Evolutionary conservation across 2,113 vertebrate species (phyloP).

Genomic region (Montifringilla adamsi): DNA sequence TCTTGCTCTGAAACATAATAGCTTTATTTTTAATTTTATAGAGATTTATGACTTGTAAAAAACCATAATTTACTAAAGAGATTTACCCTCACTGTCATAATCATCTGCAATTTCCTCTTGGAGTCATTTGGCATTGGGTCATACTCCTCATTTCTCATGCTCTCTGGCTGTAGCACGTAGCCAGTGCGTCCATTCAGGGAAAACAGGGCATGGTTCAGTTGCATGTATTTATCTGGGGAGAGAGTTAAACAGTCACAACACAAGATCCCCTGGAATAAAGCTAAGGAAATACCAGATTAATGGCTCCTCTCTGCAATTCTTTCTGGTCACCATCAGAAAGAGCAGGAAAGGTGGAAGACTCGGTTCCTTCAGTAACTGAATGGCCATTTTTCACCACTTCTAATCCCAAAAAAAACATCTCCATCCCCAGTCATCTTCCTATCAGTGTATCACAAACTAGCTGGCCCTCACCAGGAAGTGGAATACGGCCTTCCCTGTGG

Average conservation of each 20-base stretch:
- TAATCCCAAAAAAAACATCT: neutral
- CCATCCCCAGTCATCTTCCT: neutral
- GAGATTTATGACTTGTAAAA: constrained; percentile 17
- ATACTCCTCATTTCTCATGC: constrained; percentile 85
- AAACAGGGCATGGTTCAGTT: constrained; percentile 91
- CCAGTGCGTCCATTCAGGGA: constrained; percentile 87
- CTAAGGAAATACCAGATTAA: neutral
- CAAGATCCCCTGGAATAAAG: neutral
- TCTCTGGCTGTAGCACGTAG: constrained; percentile 92
- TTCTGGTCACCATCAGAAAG: neutral
- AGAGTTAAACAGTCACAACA: neutral
- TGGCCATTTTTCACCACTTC: neutral
- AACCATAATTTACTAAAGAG: neutral
- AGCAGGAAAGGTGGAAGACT: neutral
- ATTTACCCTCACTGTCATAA: constrained; percentile 78
- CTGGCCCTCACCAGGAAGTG: neutral
- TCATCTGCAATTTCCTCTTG: constrained; percentile 79
- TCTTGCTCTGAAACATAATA: constrained; percentile 32
- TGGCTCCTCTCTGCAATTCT: neutral
- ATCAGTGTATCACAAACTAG: neutral
- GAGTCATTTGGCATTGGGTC: constrained; percentile 79
- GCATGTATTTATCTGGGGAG: constrained; percentile 89
- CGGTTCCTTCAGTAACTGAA: neutral
- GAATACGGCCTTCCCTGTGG: neutral
- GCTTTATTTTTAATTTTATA: constrained; percentile 47